These are phyloP conservation scores for Equus quagga DNA, from an alignment of 2,113 vertebrate species.

Conservation along the genomic window DNA sequence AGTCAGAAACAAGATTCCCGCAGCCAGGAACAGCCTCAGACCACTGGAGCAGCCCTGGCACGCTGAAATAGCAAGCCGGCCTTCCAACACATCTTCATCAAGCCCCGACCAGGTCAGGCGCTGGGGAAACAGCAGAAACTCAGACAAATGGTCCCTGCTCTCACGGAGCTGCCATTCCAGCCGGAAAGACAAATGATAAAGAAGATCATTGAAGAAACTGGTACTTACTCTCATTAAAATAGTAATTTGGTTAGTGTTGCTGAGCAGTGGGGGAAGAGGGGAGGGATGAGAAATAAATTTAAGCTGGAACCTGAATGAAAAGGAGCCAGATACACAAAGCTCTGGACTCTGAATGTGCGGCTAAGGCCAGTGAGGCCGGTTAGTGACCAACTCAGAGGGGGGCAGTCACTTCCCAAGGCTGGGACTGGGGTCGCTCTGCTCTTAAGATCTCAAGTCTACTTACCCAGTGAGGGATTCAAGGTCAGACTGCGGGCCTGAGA, in stretches of 20 bases:
- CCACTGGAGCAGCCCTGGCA: neutral
- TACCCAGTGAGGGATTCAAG: neutral
- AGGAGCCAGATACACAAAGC: neutral
- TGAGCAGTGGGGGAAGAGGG: neutral
- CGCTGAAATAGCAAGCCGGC: neutral
- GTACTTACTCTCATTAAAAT: neutral
- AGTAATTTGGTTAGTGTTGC: neutral
- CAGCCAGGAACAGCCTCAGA: neutral
- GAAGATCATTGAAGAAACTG: neutral
- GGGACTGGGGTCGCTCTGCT: neutral
- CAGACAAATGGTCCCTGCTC: neutral
- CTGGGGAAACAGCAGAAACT: neutral
- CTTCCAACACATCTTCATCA: neutral
- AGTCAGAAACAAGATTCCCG: slow-evolving; percentile 2
- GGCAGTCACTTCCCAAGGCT: neutral
- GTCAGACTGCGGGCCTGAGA: neutral
- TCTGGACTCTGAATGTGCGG: neutral
- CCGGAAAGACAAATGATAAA: neutral
- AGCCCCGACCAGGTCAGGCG: neutral
- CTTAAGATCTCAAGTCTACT: neutral
- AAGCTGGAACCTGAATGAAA: neutral
- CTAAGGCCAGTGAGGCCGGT: neutral
- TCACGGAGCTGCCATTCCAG: neutral
- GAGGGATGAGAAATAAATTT: slow-evolving; percentile 12
- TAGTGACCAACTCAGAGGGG: neutral